Base-by-base conservation (phyloP, 2,888 invertebrate species). In the Zeuzera pyrina region DNA sequence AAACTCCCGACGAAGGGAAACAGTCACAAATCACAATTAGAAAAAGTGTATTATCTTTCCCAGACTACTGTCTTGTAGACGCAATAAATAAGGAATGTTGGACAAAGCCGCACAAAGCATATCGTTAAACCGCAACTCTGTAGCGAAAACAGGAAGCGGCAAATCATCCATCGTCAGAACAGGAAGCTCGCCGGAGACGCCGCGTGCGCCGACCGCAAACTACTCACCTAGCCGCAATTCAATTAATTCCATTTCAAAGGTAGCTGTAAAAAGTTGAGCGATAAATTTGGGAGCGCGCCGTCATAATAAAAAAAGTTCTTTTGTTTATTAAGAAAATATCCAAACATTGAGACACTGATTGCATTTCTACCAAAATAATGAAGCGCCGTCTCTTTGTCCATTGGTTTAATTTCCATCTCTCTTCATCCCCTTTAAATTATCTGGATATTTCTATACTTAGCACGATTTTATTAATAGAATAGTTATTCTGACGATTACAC, bases 151-250 rank as follows among this genome's bases (percentile, higher is more conserved):
- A 62, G 78, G 78, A 78, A 71, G 57, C 55, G 62, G 65, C 66
- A 66, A 72, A 78, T 77, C 76, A 73, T 78, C 71, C 70, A 55
- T 53, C 49, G 48, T 32, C 33, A 43, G 54, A 56, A 49, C 67
- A 71, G 73, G 73, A 71, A 57, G 51, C 48, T 51, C 38, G 47
- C 55, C 54, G 63, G 60, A 62, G 74, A 69, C 70, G 67, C 55
- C 59, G 58, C 51, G 47, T 47, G 52, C 48, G 53, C 61, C 54
- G 49, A 66, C 66, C 59, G 41, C 39, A 49, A 58, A 60, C 56
- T 47, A 51, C 56, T 61, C 47, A 47, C 55, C n/a, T n/a, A n/a
- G 11, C 25, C 25, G 5, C 25, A 52, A 60, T 68, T 68, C 70
- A 70, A 74, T 77, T 73, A 74, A 69, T 69, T 57, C 59, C 50